Conservation (phyloP, 2,888 invertebrate genomes). For the Cheilosia variabilis region DNA sequence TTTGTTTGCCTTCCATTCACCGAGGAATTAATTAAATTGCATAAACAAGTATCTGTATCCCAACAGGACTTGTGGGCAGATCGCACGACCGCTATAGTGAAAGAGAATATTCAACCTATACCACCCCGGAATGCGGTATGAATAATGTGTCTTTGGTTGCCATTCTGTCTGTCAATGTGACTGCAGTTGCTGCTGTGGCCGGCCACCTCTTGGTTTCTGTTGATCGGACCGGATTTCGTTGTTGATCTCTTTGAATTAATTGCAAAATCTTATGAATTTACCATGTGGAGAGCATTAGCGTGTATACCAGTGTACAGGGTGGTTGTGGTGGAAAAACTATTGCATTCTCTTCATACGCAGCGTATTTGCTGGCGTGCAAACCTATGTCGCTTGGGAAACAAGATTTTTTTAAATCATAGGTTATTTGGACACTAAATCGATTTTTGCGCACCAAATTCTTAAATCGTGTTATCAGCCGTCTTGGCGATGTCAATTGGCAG, state of each 20-base stretch:
- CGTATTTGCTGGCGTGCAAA: no score
- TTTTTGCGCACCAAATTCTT: no score
- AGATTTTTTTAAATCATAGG: no score
- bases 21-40: slow-evolving; percentile 60
- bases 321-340: not conserved
- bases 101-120: slow-evolving; percentile 32
- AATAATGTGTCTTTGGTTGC: slow-evolving; percentile 67
- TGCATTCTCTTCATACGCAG: no score
- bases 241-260: slow-evolving; percentile 66
- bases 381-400: no score
- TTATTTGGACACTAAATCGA: no score
- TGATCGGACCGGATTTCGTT: slow-evolving; percentile 47
- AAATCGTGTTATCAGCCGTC: no score
- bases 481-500: no score
- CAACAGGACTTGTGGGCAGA: slow-evolving; percentile 65
- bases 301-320: slow-evolving; percentile 39
- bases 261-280: slow-evolving; percentile 52
- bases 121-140: slow-evolving; percentile 54
- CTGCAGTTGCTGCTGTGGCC: slow-evolving; percentile 35
- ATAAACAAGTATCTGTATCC: slow-evolving; percentile 64
- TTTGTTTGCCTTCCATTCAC: slow-evolving; percentile 14
- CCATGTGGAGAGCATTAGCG: slow-evolving; percentile 41
- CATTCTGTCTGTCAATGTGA: slow-evolving; percentile 69
- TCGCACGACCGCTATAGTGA: slow-evolving; percentile 12
- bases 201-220: slow-evolving; percentile 19